Evolutionary conservation across 2,888 invertebrate species (phyloP), one percentile per base, ranked within the genome.

Genomic region (Chrysopilus asiliformis): DNA sequence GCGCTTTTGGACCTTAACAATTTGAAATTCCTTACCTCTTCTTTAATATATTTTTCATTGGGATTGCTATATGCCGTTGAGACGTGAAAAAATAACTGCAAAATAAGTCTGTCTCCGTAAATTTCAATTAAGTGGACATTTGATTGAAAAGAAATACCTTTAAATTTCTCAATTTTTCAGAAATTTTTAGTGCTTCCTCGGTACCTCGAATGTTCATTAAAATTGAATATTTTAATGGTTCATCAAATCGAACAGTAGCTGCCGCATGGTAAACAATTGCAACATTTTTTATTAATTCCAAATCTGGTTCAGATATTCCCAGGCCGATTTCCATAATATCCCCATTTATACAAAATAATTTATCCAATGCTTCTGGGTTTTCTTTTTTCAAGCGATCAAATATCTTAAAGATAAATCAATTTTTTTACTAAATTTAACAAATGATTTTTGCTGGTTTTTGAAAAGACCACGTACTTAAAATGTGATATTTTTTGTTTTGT

Each of bases 1-100:
- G n/a, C n/a, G n/a, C n/a, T n/a, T n/a, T n/a, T n/a, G n/a, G n/a
- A n/a, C n/a, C n/a, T n/a, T n/a, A n/a, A n/a, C n/a, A n/a, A n/a
- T n/a, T n/a, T n/a, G n/a, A n/a, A 29, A 16, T 15, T 17, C 32
- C 20, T 10, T 20, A 84, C 58, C 12, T 69, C 58, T 58, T 89
- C 87, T 24, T 79, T 75, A 1, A 85, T 74, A 1, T 68, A 66
- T 3, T 70, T 64, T 26, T 72, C 66, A 49, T 84, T 78, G 4
- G 79, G 76, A 54, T 87, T 83, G 3, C 80, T 74, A 56, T 83
- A 89, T 0, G 83, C 79, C 0, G 87, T 84, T 1, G 85, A 85
- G 0, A 86, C 75, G 56, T 89, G 84, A 2, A 83, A 64, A 6
- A 36, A 36, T 17, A 20, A 16, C 36, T 36, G 24, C 4, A 20